Base-by-base conservation (phyloP, 2,113 vertebrate genomes). In the Maccullochella peelii region DNA sequence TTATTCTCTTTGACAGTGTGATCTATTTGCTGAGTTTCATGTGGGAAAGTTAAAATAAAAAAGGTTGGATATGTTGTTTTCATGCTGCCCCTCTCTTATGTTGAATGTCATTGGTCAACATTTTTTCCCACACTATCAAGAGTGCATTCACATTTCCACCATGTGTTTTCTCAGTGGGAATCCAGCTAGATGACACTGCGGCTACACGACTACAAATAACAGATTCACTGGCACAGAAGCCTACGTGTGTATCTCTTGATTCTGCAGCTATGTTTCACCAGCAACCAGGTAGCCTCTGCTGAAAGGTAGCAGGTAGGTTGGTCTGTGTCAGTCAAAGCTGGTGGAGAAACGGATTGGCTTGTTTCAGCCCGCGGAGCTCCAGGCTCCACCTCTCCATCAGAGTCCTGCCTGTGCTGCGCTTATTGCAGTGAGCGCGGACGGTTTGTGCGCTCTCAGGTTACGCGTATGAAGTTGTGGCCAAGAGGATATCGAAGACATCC, bases 401-500 rank as follows among this genome's bases (percentile, higher is more conserved):
- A 87, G 66, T 69, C 81, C 67, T 79, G 74, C 86, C 80, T n/a
- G 88, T 62, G 82, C 91, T 85, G 88, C 65, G 90, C 91, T 82
- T 86, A 89, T 84, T 93, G 94, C 94, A 86, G 94, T 84, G 81
- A 71, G 89, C 83, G 82, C 82, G 68, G 68, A 78, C 70, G 73
- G 50, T 80, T 70, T 61, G 69, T 89, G 90, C 91, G 93, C 92
- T 93, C 83, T 77, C 84, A 2, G 76, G 79, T 86, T 90, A 80
- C 88, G 89, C 88, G 59, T 68, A 9, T 79, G 73, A 95, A 95
- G 92, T 95, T 95, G 86, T 81, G 80, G 82, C 76, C 16, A 61
- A 44, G 47, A 79, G 83, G 63, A 87, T 23, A 81, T 18, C 57
- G 59, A 67, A 84, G 73, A 70, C 65, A 76, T 21, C 55, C 84